Conservation (phyloP, 2,797 vertebrate species). For the Fundulus diaphanus region DNA sequence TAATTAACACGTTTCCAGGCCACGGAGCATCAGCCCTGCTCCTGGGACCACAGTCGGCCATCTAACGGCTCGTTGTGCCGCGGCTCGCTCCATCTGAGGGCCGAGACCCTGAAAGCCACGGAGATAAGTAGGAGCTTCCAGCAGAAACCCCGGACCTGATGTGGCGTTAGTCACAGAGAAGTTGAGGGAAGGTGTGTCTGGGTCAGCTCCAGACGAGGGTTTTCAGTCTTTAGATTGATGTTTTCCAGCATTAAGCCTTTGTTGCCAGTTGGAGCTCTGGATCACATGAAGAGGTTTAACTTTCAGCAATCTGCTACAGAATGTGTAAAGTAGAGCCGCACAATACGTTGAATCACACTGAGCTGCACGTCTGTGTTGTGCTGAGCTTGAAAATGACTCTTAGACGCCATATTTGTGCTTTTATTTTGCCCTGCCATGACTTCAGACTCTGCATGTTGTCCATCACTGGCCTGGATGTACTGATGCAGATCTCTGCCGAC, state of each 20-base stretch:
- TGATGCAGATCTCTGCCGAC: background rate
- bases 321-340: background rate
- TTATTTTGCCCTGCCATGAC: background rate
- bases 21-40: constrained; percentile 56
- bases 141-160: constrained; percentile 1
- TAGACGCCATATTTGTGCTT: background rate
- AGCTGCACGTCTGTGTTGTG: too few species aligned
- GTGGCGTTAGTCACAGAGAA: constrained; percentile 6
- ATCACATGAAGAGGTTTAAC: background rate
- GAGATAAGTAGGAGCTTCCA: constrained; percentile 1
- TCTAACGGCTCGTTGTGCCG: background rate
- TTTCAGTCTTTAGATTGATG: background rate
- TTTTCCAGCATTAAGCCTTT: background rate
- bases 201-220: constrained; percentile 9
- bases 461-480: background rate
- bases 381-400: too few species aligned
- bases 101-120: background rate
- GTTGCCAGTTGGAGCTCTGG: background rate
- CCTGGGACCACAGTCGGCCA: constrained; percentile 34
- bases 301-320: background rate
- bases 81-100: constrained; percentile 1
- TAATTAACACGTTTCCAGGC: constrained; percentile 43
- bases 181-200: background rate
- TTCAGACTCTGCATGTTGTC: background rate
- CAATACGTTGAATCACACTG: too few species aligned